These are phyloP conservation scores for Drosophila nr. medialis DNA, from an alignment of 2,888 invertebrate genomes.

Conservation along the genomic window DNA sequence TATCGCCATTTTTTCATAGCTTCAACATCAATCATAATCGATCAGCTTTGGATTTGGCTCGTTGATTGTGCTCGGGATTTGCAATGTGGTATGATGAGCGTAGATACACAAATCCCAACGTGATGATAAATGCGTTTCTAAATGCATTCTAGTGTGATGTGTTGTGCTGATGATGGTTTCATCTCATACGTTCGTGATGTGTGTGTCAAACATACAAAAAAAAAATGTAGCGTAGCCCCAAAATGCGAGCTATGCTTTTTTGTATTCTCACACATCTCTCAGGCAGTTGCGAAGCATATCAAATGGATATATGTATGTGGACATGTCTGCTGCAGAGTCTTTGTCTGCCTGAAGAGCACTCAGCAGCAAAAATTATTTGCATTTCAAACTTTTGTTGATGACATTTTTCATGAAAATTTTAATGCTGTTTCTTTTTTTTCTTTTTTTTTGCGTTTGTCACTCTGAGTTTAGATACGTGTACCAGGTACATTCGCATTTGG, in stretches of 20 bases:
- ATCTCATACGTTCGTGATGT: constrained; percentile 43
- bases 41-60: constrained; percentile 68
- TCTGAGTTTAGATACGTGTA: constrained; percentile 37
- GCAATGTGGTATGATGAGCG: constrained; percentile 24
- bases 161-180: constrained; percentile 30
- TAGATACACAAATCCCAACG: constrained; percentile 58
- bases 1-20: constrained; percentile 4
- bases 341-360: constrained; percentile 74
- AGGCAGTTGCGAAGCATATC: constrained; percentile 45
- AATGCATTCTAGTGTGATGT: constrained; percentile 74
- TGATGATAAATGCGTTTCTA: constrained; percentile 78
- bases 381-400: constrained; percentile 80
- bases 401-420: constrained; percentile 81
- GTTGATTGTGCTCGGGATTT: constrained; percentile 48
- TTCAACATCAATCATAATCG: constrained; percentile 82
- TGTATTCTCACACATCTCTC: constrained; percentile 20
- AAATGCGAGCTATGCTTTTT: constrained; percentile 57
- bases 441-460: constrained; percentile 14
- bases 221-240: constrained; percentile 32
- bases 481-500: constrained; percentile 65
- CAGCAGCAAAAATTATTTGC: constrained; percentile 68
- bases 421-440: constrained; percentile 57
- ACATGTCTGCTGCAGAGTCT: constrained; percentile 48
- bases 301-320: constrained; percentile 58
- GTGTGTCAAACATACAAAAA: constrained; percentile 38